Conservation (phyloP, 1,140 invertebrate genomes). For the Zaprionus gabonicus region DNA sequence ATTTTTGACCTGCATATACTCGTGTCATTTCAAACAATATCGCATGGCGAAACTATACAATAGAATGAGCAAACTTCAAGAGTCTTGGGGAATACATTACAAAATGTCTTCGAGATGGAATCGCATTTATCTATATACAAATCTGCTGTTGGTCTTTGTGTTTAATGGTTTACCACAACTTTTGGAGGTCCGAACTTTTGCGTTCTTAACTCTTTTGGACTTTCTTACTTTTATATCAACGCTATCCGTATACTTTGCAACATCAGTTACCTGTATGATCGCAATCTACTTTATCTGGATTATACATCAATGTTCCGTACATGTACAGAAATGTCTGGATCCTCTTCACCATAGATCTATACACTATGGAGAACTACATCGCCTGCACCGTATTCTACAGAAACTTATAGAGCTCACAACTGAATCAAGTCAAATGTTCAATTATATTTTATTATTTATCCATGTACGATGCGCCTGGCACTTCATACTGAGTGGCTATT, state of each 20-base stretch:
- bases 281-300: neutral
- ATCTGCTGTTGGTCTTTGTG: neutral
- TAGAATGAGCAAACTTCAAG: neutral
- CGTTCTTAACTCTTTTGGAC: neutral
- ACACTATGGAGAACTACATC: neutral
- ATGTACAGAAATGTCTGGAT: neutral
- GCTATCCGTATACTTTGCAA: neutral
- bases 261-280: neutral
- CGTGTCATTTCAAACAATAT: neutral
- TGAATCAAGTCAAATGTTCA: neutral
- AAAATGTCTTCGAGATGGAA: neutral
- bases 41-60: neutral
- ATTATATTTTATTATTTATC: neutral
- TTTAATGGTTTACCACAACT: neutral
- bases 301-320: neutral
- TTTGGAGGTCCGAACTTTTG: rapidly evolving
- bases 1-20: neutral
- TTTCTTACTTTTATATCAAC: neutral
- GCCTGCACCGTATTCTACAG: neutral
- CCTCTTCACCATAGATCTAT: neutral
- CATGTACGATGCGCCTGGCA: neutral
- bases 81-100: neutral
- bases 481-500: neutral
- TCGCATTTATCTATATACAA: neutral
- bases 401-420: neutral